Percentiles rank a stretch among this genome's conserved stretches.
Conservation (phyloP, 2,113 vertebrate species). For the Colius striatus region DNA sequence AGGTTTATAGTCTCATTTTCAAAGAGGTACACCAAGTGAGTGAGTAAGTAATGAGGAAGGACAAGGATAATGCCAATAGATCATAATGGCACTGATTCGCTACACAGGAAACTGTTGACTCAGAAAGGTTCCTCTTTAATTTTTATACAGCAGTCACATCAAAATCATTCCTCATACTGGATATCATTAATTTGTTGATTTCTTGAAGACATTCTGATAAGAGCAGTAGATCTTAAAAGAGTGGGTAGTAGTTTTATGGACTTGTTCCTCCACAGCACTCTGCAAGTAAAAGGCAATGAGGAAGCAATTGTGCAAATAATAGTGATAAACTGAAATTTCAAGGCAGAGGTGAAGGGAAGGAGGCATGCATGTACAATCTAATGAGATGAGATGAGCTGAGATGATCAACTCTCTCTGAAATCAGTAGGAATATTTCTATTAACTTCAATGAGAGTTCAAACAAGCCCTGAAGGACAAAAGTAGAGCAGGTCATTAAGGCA, state of each 20-base stretch:
- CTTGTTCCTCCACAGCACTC: neutral
- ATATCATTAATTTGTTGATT: slow-evolving; percentile 24
- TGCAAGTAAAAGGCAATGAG: slow-evolving; percentile 22
- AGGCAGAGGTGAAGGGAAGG: neutral
- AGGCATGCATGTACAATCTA: slow-evolving; percentile 12
- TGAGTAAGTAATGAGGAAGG: slow-evolving; percentile 33
- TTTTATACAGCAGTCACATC: neutral
- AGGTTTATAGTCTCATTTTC: slow-evolving; percentile 37
- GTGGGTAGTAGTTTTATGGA: slow-evolving; percentile 13
- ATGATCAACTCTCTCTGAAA: neutral
- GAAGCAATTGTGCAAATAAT: slow-evolving; percentile 12
- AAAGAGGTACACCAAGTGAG: slow-evolving; percentile 14
- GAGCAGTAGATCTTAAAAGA: slow-evolving; percentile 27
- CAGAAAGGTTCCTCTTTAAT: slow-evolving; percentile 29
- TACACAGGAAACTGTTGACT: slow-evolving; percentile 31
- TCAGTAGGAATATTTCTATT: slow-evolving; percentile 2
- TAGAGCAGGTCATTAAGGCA: neutral
- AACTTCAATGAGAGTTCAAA: slow-evolving; percentile 13
- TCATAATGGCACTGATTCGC: slow-evolving; percentile 34
- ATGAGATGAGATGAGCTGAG: neutral
- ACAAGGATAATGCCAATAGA: slow-evolving; percentile 40
- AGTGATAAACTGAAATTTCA: slow-evolving; percentile 5
- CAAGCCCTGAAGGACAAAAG: slow-evolving; percentile 33
- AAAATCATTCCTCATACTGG: slow-evolving; percentile 28
- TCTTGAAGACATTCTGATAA: slow-evolving; percentile 9